Conservation (phyloP, 2,888 invertebrate species). For the Matsumyia berberina region DNA sequence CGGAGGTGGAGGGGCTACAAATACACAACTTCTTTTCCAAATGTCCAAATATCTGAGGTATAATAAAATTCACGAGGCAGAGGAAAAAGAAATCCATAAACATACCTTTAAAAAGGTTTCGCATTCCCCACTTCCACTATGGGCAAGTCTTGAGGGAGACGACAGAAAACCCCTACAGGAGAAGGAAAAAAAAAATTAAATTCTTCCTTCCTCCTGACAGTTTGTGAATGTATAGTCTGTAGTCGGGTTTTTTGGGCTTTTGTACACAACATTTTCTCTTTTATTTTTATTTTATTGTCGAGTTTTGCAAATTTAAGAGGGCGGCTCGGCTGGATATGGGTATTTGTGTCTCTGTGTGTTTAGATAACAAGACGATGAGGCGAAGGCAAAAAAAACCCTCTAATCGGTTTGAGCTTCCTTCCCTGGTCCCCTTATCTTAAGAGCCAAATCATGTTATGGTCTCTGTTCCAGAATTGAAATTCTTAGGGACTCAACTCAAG, state of each 20-base stretch:
- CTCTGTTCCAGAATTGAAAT: constrained; percentile 59
- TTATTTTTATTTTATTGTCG: constrained; percentile 67
- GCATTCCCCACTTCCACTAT: constrained; percentile 27
- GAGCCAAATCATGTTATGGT: constrained; percentile 72
- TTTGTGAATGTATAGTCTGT: constrained; percentile 12
- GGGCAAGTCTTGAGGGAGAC: constrained; percentile 15
- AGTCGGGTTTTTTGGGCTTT: constrained; percentile 16
- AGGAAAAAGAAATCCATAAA: constrained; percentile 24
- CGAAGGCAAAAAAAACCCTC: constrained; percentile 2
- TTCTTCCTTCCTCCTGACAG: constrained; percentile 26
- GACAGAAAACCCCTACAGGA: constrained; percentile 11
- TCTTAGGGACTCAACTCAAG: constrained; percentile 39
- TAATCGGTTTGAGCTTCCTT: constrained; percentile 30
- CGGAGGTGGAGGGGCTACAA: constrained; percentile 5
- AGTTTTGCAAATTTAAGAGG: constrained; percentile 48
- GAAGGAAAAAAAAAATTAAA: constrained; percentile 51
- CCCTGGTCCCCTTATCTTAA: constrained; percentile 55
- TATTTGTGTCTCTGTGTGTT: not conserved
- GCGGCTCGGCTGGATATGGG: too few species aligned
- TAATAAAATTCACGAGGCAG: constrained; percentile 52
- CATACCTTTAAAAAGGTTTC: constrained; percentile 64
- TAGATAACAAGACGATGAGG: constrained; percentile 25
- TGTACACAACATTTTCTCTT: constrained; percentile 38
- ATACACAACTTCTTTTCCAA: constrained; percentile 36
- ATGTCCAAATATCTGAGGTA: constrained; percentile 73